phyloP scores from a whole-genome alignment of 2,113 vertebrate species.

The Phoenicopterus ruber region DNA sequence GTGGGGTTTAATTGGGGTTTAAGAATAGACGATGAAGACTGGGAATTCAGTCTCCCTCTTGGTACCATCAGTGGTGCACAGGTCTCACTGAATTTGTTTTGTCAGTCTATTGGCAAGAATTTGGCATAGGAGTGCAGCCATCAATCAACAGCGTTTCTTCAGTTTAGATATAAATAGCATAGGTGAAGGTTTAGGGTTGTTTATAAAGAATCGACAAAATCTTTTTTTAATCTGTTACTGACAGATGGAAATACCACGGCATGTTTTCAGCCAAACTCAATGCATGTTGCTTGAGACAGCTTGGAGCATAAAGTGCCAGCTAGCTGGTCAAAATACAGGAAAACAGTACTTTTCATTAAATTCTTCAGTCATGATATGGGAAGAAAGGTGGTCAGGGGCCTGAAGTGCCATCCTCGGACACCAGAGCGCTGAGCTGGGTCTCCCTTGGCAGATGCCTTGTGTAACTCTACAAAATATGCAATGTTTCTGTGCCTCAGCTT shows the following conservation, averaged over 20 bases:
- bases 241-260: slow-evolving; percentile 47
- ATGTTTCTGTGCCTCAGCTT: background rate
- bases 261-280: background rate
- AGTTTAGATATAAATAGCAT: slow-evolving; percentile 30
- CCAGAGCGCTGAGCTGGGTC: background rate
- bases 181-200: slow-evolving; percentile 27
- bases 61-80: background rate
- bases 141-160: background rate
- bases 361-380: background rate
- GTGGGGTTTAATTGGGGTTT: background rate
- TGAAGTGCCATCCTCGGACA: background rate
- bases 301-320: background rate
- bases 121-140: background rate
- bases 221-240: slow-evolving; percentile 39
- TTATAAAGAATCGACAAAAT: slow-evolving; percentile 21
- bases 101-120: background rate
- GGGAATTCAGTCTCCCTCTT: background rate
- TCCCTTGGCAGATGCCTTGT: background rate
- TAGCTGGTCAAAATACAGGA: background rate
- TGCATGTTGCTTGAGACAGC: background rate
- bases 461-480: background rate
- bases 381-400: background rate
- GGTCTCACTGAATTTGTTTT: background rate
- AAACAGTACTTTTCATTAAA: background rate
- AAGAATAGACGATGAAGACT: background rate